phyloP scores from a whole-genome alignment of 2,888 invertebrate species.

The Scrobipalpa costella region DNA sequence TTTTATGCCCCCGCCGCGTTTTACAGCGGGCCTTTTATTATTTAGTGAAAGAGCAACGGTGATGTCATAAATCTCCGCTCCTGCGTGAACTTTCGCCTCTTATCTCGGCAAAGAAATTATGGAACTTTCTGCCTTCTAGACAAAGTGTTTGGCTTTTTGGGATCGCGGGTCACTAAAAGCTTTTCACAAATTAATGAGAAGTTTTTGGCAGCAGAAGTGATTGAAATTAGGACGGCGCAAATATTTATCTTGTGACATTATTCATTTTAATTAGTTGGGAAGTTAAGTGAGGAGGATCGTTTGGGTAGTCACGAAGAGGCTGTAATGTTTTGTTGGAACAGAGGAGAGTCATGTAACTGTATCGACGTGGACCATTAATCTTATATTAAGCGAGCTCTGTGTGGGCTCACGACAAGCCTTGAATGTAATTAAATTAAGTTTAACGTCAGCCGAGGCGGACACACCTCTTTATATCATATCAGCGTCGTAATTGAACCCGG shows the following conservation, averaged over 20 bases:
- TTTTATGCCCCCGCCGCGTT: slow-evolving; percentile 78
- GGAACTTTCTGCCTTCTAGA: slow-evolving; percentile 79
- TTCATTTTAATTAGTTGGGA: slow-evolving; percentile 33
- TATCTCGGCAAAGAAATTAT: slow-evolving; percentile 80
- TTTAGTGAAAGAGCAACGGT: slow-evolving; percentile 80
- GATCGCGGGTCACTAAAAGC: slow-evolving; percentile 72
- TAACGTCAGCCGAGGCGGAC: slow-evolving; percentile 54
- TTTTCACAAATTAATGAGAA: slow-evolving; percentile 69
- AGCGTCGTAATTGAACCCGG: slow-evolving; percentile 50
- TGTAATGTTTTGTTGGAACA: slow-evolving; percentile 22
- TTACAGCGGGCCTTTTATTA: slow-evolving; percentile 80
- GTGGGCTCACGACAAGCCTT: slow-evolving; percentile 70
- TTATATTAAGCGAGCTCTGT: slow-evolving; percentile 69
- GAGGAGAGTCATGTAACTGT: slow-evolving; percentile 46
- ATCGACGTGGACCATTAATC: slow-evolving; percentile 67
- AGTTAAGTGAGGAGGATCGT: slow-evolving; percentile 8
- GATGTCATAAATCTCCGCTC: slow-evolving; percentile 80
- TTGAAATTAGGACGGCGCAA: slow-evolving; percentile 40
- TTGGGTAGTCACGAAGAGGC: slow-evolving; percentile 14
- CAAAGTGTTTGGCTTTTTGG: slow-evolving; percentile 79
- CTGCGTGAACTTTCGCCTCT: slow-evolving; percentile 81
- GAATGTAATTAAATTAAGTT: slow-evolving; percentile 74
- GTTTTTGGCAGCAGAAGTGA: slow-evolving; percentile 48
- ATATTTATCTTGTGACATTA: slow-evolving; percentile 37
- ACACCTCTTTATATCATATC: slow-evolving; percentile 71